Evolutionary conservation across 2,888 invertebrate species (phyloP).

Genomic region (Brachylomia viminalis): DNA sequence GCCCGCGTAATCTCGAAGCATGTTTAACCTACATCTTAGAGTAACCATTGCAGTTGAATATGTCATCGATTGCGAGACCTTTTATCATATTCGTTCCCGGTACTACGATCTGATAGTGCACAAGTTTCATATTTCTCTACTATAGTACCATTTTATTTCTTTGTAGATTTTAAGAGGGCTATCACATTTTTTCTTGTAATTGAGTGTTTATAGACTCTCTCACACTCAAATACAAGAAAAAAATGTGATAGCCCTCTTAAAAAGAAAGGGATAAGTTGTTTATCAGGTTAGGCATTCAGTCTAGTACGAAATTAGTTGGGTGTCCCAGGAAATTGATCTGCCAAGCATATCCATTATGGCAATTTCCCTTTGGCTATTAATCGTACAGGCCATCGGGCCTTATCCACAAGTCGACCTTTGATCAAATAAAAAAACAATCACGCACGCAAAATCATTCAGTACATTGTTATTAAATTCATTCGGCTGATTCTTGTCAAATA

Average conservation of each 20-base stretch:
- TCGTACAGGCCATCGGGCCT: neutral
- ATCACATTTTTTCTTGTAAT: too few relatives aligned
- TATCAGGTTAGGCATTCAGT: neutral
- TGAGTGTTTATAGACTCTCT: too few relatives aligned
- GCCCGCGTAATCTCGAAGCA: conserved; percentile 39
- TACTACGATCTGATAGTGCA: conserved; percentile 55
- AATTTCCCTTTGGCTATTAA: conserved; percentile 20
- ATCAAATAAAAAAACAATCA: conserved; percentile 16
- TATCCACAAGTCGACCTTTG: neutral
- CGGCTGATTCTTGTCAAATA: conserved; percentile 22
- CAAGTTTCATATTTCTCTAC: conserved; percentile 20
- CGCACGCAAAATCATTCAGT: neutral
- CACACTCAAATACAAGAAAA: too few relatives aligned
- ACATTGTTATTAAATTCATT: conserved; percentile 26
- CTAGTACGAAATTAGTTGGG: conserved; percentile 9
- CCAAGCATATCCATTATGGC: conserved; percentile 24
- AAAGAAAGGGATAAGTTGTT: neutral
- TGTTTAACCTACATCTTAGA: conserved; percentile 66
- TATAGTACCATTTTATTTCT: conserved; percentile 20
- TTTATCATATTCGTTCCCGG: conserved; percentile 67
- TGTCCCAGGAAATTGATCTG: conserved; percentile 27
- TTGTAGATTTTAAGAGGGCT: neutral
- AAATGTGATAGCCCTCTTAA: too few relatives aligned
- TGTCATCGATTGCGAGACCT: conserved; percentile 69
- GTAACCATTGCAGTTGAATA: conserved; percentile 70